These are phyloP conservation scores for Mionectes macconnelli DNA, from an alignment of 2,113 vertebrate genomes.

Conservation along the genomic window DNA sequence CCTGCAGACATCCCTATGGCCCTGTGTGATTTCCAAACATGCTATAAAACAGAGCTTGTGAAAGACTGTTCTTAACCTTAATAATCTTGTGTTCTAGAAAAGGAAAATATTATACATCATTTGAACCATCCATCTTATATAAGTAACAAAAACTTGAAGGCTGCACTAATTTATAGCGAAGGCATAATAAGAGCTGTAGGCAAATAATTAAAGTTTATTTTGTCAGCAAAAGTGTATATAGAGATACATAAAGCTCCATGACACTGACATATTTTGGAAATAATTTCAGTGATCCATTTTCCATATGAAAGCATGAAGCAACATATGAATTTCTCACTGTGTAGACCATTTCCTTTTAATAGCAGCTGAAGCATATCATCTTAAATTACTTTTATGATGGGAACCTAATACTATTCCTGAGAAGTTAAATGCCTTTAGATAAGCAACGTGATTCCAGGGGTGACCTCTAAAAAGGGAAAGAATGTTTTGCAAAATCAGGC, in stretches of 20 bases:
- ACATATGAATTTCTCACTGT: not conserved
- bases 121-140: not conserved
- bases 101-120: not conserved
- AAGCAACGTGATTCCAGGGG: not conserved
- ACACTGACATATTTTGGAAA: not conserved
- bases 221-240: not conserved
- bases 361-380: not conserved
- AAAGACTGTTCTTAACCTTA: not conserved
- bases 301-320: not conserved
- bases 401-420: not conserved
- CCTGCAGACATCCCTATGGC: not conserved
- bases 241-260: not conserved
- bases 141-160: not conserved
- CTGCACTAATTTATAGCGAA: not conserved
- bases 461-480: not conserved
- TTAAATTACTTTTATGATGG: not conserved
- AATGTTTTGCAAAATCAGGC: not conserved
- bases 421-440: not conserved
- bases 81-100: not conserved
- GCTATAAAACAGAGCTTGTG: not conserved
- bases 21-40: not conserved
- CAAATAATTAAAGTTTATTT: not conserved
- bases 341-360: not conserved
- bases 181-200: not conserved
- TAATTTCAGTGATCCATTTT: not conserved